A percentile compares a stretch with the other conserved stretches of the same genome.
These are phyloP conservation scores for Pterocles orientalis DNA, from an alignment of 2,113 vertebrate genomes.

Conservation along the genomic window DNA sequence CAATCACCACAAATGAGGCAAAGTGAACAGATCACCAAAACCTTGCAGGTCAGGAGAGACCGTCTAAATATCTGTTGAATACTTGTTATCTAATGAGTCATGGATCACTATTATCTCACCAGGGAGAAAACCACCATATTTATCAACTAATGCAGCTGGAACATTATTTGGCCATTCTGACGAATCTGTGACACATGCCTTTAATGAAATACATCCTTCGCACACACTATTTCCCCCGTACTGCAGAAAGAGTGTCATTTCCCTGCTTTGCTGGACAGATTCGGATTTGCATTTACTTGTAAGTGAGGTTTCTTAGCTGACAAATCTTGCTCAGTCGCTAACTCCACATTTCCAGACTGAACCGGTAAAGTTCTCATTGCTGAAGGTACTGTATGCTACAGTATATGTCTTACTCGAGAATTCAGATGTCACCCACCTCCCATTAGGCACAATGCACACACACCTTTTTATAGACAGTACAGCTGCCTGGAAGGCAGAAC, in stretches of 20 bases:
- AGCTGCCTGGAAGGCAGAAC: conserved; percentile 49
- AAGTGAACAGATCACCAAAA: background rate
- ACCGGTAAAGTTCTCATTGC: background rate
- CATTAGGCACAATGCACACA: conserved; percentile 15
- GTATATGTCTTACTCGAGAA: background rate
- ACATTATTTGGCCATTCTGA: background rate
- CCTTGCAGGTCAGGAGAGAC: accelerated
- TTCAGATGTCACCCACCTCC: background rate
- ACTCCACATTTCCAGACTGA: background rate
- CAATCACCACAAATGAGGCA: background rate
- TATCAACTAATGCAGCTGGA: background rate
- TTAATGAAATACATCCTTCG: background rate
- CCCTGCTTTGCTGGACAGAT: background rate
- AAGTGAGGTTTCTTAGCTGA: background rate
- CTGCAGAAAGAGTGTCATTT: background rate
- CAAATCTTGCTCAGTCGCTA: background rate
- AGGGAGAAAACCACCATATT: background rate
- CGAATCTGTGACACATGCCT: background rate
- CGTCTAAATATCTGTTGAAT: background rate
- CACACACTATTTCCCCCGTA: background rate
- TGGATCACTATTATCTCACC: background rate
- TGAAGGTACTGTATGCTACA: background rate
- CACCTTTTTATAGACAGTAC: background rate
- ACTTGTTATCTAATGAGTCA: background rate
- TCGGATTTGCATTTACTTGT: background rate